Base-by-base conservation (phyloP, 2,888 invertebrate genomes). In the Chelonus formosanus region DNA sequence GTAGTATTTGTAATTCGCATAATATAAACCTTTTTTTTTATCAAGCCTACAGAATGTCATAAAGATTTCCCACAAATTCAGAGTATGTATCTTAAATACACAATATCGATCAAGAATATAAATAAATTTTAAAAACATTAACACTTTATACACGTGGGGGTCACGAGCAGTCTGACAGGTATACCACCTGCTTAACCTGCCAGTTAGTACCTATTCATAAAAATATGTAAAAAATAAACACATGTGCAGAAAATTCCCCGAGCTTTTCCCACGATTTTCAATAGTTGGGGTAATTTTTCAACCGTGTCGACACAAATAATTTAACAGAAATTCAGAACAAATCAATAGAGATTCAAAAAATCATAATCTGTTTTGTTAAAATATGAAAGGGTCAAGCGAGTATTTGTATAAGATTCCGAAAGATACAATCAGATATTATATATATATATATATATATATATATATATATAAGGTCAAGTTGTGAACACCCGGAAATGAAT, bases 381-480 rank as follows among this genome's bases (percentile, higher is more conserved):
- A 57, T 60, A 20, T 20, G 20, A 72, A 72, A 68, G 71, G 71
- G 70, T 73, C 68, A 69, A 72, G 59, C 63, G 53, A 48, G 47
- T 57, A 58, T 52, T 65, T 68, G 66, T 67, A 10, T 44, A 20
- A 63, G 63, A 56, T 63, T 48, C 31, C 40, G 36, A 45, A 50
- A 35, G 8, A 48, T 34, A 50, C 8, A 10, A 32, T 34, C 43
- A 32, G 31, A 40, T 4, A 43, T 47, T 10, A 55, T 10, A 44
- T n/a, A n/a, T n/a, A n/a, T n/a, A n/a, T n/a, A n/a, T n/a, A n/a
- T n/a, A n/a, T n/a, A n/a, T n/a, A n/a, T n/a, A n/a, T n/a, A n/a
- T n/a, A n/a, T n/a, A n/a, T n/a, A n/a, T 52, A 68, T 70, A 48
- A 57, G 71, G 69, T 73, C 73, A 73, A 70, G 67, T 71, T 65